These are phyloP conservation scores for Hypolimnas misippus DNA, from an alignment of 2,888 invertebrate genomes.

Conservation along the genomic window DNA sequence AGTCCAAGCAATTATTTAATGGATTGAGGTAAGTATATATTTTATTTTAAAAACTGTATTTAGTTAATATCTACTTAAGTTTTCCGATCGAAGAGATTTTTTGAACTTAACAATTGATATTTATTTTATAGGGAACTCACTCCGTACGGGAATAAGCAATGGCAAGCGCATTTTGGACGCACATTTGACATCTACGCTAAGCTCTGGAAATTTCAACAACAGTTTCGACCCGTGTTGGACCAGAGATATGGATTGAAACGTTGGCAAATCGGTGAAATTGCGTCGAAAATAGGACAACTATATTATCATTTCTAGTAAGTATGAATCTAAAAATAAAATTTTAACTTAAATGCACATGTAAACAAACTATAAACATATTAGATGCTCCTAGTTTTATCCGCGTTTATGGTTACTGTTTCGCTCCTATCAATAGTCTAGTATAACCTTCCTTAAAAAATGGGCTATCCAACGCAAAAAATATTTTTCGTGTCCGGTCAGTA, in stretches of 20 bases:
- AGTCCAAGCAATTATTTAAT: slow-evolving; percentile 98
- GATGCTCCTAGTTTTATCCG: no score
- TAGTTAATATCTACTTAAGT: no score
- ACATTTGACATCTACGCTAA: slow-evolving; percentile 99
- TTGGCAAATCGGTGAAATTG: slow-evolving; percentile 99
- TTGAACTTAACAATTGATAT: neutral
- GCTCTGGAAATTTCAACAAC: slow-evolving; percentile 99
- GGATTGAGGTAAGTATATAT: slow-evolving; percentile 89
- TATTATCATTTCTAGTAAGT: slow-evolving; percentile 99
- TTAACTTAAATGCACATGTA: no score
- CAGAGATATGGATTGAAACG: slow-evolving; percentile 96
- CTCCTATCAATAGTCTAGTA: no score
- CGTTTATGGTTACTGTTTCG: no score
- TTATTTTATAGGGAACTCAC: slow-evolving; percentile 92
- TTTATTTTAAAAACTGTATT: neutral
- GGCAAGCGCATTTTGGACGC: slow-evolving; percentile 98
- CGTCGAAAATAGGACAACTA: slow-evolving; percentile 98
- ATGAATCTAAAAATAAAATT: no score
- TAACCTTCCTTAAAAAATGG: no score
- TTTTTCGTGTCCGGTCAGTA: no score
- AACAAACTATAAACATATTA: neutral
- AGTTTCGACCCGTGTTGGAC: slow-evolving; percentile 95
- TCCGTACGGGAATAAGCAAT: slow-evolving; percentile 98
- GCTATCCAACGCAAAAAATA: no score
- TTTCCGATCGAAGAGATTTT: no score